phyloP scores from a whole-genome alignment of 2,113 vertebrate species.

The Prionailurus viverrinus region DNA sequence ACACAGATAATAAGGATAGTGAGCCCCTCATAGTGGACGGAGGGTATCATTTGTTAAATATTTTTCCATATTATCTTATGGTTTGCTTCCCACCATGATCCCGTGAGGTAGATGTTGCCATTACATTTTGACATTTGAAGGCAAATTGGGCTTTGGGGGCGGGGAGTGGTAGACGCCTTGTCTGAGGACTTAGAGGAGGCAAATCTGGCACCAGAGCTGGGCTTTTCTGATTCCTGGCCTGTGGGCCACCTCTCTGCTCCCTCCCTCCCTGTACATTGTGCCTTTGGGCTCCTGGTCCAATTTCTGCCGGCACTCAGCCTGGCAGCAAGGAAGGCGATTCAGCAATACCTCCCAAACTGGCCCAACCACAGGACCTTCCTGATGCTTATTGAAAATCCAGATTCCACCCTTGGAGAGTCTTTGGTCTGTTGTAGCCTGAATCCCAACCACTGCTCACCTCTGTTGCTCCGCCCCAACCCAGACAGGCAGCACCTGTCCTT shows the following conservation, averaged over 20 bases:
- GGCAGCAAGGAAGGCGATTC: not conserved
- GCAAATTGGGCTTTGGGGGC: not conserved
- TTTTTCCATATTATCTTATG: not conserved
- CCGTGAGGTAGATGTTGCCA: not conserved
- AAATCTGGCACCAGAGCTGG: not conserved
- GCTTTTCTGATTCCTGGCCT: not conserved
- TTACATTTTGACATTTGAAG: not conserved
- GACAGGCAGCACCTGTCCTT: not conserved
- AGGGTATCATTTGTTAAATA: not conserved
- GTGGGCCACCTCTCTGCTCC: not conserved
- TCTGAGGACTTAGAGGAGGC: not conserved
- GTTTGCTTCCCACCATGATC: not conserved
- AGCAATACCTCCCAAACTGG: not conserved
- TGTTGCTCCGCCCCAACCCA: rapidly evolving
- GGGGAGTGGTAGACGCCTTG: not conserved
- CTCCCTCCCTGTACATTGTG: rapidly evolving
- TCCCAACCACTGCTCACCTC: not conserved
- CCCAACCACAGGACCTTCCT: rapidly evolving
- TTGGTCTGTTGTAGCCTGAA: not conserved
- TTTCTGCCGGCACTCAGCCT: not conserved
- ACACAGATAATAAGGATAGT: not conserved
- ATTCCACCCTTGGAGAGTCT: no score
- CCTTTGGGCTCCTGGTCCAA: not conserved
- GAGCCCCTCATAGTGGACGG: no score
- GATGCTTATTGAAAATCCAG: not conserved